Percentiles rank a stretch among this genome's conserved stretches.
Conservation (phyloP, 2,888 invertebrate genomes). For the Conistra vaccinii region DNA sequence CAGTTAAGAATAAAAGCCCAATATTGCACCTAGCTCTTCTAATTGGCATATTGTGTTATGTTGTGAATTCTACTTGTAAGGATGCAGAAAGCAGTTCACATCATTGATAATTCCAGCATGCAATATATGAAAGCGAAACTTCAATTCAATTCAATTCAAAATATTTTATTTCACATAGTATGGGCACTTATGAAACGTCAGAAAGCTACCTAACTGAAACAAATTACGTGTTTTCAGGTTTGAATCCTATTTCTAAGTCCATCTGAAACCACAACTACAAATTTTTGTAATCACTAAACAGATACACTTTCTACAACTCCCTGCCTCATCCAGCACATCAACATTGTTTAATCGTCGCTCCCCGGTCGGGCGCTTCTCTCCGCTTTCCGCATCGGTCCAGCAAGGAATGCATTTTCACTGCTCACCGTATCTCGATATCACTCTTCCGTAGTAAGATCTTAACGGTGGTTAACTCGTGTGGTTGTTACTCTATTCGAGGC, state of each 20-base stretch:
- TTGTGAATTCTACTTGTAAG: neutral
- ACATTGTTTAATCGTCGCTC: slow-evolving; percentile 29
- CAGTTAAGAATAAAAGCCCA: neutral
- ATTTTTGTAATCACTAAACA: neutral
- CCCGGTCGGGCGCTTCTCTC: slow-evolving; percentile 67
- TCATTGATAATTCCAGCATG: neutral
- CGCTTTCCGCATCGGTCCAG: slow-evolving; percentile 77
- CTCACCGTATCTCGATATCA: slow-evolving; percentile 80
- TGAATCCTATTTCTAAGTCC: neutral
- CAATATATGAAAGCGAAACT: neutral
- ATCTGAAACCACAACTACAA: neutral
- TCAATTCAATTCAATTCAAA: too few relatives aligned
- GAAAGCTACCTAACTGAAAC: too few relatives aligned
- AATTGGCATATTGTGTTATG: neutral
- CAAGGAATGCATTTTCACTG: slow-evolving; percentile 86
- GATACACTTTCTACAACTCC: neutral
- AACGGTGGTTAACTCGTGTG: slow-evolving; percentile 68
- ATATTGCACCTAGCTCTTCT: neutral
- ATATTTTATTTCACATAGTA: too few relatives aligned
- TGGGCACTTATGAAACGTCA: too few relatives aligned
- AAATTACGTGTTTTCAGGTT: neutral
- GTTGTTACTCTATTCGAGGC: slow-evolving; percentile 57
- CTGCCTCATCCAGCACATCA: slow-evolving; percentile 46
- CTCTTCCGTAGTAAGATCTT: slow-evolving; percentile 83
- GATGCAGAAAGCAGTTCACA: neutral